These are phyloP conservation scores for Channa maculata DNA, from an alignment of 2,113 vertebrate species.

Conservation along the genomic window DNA sequence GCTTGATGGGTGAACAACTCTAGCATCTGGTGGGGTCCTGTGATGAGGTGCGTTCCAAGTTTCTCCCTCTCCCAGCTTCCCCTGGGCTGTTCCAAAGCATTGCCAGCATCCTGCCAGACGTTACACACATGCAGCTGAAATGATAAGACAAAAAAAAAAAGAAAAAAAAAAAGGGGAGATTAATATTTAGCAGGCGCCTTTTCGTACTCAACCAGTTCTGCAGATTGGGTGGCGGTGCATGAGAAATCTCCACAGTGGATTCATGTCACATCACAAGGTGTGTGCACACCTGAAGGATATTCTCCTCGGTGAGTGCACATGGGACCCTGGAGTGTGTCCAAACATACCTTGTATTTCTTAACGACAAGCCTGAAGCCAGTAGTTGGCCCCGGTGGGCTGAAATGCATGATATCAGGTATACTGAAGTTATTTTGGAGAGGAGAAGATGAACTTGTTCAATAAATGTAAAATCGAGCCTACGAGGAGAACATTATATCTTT, in stretches of 20 bases:
- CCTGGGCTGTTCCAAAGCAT: slow-evolving; percentile 53
- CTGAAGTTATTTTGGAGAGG: slow-evolving; percentile 14
- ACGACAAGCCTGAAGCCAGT: slow-evolving; percentile 41
- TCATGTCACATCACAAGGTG: slow-evolving; percentile 58
- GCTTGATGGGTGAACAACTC: slow-evolving; percentile 79
- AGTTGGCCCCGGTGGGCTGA: slow-evolving; percentile 3
- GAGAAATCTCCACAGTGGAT: slow-evolving; percentile 47
- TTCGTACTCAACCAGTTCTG: neutral
- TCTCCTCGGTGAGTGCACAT: slow-evolving; percentile 32
- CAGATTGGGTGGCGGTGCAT: slow-evolving; percentile 8
- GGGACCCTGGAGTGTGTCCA: slow-evolving; percentile 54
- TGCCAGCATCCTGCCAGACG: slow-evolving; percentile 66
- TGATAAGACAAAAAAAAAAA: slow-evolving; percentile 55
- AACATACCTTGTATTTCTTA: slow-evolving; percentile 56
- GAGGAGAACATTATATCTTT: neutral
- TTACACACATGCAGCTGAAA: slow-evolving; percentile 55
- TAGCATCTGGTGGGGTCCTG: slow-evolving; percentile 79
- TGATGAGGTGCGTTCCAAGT: slow-evolving; percentile 72
- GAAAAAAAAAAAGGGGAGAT: slow-evolving; percentile 24
- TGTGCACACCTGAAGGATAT: slow-evolving; percentile 52
- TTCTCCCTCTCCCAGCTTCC: slow-evolving; percentile 56
- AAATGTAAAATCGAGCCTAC: neutral
- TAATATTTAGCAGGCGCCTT: slow-evolving; percentile 49
- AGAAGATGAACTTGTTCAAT: slow-evolving; percentile 14
- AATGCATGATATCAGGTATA: slow-evolving; percentile 33